A percentile compares a stretch with the other conserved stretches of the same genome.
phyloP scores from a whole-genome alignment of 2,797 vertebrate genomes.

The Takifugu ocellatus region DNA sequence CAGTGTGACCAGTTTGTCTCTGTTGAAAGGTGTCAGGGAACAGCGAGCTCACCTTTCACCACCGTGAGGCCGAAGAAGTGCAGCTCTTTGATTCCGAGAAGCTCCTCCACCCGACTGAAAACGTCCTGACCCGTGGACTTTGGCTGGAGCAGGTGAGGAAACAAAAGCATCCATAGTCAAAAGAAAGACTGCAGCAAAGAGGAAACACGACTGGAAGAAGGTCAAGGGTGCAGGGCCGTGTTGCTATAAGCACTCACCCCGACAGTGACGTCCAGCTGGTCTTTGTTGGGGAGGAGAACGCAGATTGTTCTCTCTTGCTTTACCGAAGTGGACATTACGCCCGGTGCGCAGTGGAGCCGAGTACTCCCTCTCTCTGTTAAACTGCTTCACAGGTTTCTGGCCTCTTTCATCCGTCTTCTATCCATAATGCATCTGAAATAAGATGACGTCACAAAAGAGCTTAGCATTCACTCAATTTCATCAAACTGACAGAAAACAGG shows the following conservation, averaged over 20 bases:
- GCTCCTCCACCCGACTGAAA: conserved; percentile 78
- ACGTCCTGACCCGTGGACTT: conserved; percentile 87
- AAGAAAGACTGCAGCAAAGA: background rate
- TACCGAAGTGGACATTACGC: conserved; percentile 64
- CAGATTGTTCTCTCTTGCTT: conserved; percentile 80
- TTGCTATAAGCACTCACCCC: conserved; percentile 72
- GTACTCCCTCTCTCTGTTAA: conserved; percentile 2
- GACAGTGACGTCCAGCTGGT: conserved; percentile 79
- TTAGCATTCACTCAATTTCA: background rate
- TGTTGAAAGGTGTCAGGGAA: background rate
- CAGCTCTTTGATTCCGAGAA: conserved; percentile 82
- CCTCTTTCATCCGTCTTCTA: background rate
- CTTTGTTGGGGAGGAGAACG: conserved; percentile 84
- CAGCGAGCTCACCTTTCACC: conserved; percentile 80
- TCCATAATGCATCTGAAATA: conserved; percentile 55
- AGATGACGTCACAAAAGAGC: background rate
- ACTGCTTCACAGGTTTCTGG: background rate
- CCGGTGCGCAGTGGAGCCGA: conserved; percentile 14
- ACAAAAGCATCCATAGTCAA: conserved; percentile 5
- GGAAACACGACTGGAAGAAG: background rate
- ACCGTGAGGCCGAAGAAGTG: conserved; percentile 89
- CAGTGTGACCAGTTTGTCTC: conserved; percentile 2
- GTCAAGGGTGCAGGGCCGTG: background rate
- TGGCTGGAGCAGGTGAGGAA: conserved; percentile 64
- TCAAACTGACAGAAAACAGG: background rate